These are phyloP conservation scores for Solea senegalensis DNA, from an alignment of 2,113 vertebrate species.

Conservation along the genomic window DNA sequence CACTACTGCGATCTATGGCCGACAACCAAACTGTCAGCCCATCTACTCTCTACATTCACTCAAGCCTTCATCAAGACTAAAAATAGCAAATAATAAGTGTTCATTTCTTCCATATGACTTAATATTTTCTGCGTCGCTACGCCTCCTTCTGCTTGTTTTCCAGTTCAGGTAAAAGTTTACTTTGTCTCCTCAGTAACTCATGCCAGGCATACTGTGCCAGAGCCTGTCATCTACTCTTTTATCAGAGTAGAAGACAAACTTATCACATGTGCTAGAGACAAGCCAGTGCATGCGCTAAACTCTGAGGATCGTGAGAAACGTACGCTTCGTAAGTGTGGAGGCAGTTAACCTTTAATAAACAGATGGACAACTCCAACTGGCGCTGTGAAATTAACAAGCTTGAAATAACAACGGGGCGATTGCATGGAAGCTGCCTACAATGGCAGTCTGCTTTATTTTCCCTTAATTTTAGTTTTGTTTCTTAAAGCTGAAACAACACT, in stretches of 20 bases:
- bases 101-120: neutral
- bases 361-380: constrained; percentile 90
- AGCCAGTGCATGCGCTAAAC: constrained; percentile 40
- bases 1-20: constrained; percentile 43
- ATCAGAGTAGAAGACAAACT: constrained; percentile 44
- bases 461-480: constrained; percentile 34
- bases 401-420: constrained; percentile 63
- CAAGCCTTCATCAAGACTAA: constrained; percentile 39
- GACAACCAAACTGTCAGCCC: constrained; percentile 66
- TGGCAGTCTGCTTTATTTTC: constrained; percentile 39
- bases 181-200: constrained; percentile 26
- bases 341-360: constrained; percentile 95
- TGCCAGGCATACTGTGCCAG: constrained; percentile 29
- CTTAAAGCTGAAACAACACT: constrained; percentile 6
- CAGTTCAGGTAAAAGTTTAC: constrained; percentile 25
- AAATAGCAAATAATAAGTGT: neutral
- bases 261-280: constrained; percentile 41
- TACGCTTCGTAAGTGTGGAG: constrained; percentile 85
- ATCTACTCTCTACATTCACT: constrained; percentile 31
- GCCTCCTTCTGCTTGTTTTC: constrained; percentile 8
- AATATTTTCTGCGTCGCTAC: neutral
- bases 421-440: constrained; percentile 50
- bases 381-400: constrained; percentile 88
- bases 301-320: constrained; percentile 79
- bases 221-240: constrained; percentile 36